phyloP scores from a whole-genome alignment of 2,797 vertebrate genomes.

The Phalloptychus januarius region DNA sequence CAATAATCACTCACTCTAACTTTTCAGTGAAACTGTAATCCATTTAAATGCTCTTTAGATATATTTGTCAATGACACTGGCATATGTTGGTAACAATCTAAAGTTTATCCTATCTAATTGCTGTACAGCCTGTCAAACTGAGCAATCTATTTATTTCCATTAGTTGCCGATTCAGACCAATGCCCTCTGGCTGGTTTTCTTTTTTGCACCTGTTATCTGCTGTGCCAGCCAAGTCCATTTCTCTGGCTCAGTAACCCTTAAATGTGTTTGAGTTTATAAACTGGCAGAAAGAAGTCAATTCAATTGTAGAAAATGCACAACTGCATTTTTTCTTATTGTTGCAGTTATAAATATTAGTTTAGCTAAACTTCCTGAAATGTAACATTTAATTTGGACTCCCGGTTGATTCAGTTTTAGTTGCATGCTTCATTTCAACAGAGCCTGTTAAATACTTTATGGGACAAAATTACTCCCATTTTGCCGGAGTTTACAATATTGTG shows the following conservation, averaged over 20 bases:
- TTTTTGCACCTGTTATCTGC: conserved; percentile 60
- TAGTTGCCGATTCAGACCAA: conserved; percentile 54
- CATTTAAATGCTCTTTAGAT: neutral
- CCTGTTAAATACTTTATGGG: neutral
- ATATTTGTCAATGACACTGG: conserved; percentile 14
- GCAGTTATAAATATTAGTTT: conserved; percentile 7
- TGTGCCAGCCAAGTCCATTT: conserved; percentile 51
- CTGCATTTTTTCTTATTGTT: conserved; percentile 15
- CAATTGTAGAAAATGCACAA: conserved; percentile 8
- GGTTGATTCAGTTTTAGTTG: conserved; percentile 13
- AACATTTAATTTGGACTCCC: conserved; percentile 20
- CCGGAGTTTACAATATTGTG: conserved; percentile 1
- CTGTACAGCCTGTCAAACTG: conserved; percentile 15
- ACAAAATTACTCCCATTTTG: neutral
- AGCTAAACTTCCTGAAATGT: conserved; percentile 15
- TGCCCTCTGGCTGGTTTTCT: conserved; percentile 35
- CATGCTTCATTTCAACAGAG: conserved; percentile 2
- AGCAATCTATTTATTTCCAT: conserved; percentile 41
- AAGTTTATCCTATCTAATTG: conserved; percentile 50
- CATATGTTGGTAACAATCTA: conserved; percentile 29
- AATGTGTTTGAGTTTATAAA: conserved; percentile 31
- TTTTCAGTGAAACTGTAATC: neutral
- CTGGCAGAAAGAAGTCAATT: conserved; percentile 21
- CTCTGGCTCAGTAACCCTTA: conserved; percentile 56
- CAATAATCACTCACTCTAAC: neutral